Conservation (phyloP, 2,888 invertebrate species). For the Isoperla grammatica region DNA sequence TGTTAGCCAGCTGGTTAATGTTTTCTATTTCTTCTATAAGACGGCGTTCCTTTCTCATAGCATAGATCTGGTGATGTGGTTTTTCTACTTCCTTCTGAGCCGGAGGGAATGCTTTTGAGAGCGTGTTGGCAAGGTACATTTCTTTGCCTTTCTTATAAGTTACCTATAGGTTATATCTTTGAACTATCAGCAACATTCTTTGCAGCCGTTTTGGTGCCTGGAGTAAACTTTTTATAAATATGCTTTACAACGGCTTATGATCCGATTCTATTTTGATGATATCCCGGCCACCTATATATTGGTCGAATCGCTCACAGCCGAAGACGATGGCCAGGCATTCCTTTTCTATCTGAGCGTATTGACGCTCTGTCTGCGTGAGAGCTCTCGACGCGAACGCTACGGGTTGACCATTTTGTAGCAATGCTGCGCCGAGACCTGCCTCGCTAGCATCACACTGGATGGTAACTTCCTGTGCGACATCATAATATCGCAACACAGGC, state of each 20-base stretch:
- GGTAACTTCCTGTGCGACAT: neutral
- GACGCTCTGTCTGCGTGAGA: slow-evolving; percentile 1
- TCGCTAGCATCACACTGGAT: slow-evolving; percentile 5
- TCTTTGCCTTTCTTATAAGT: slow-evolving; percentile 1
- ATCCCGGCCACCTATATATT: neutral
- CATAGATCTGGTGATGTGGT: no score
- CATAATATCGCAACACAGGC: neutral
- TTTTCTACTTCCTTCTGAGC: no score
- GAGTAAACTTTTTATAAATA: neutral
- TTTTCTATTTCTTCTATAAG: no score
- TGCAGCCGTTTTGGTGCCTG: slow-evolving; percentile 3
- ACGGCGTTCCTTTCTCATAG: no score
- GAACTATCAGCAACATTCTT: neutral
- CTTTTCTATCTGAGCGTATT: slow-evolving; percentile 9
- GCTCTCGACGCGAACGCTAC: neutral
- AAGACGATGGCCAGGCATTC: slow-evolving; percentile 4
- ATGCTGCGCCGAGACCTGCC: neutral
- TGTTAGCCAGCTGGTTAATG: no score
- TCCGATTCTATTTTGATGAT: neutral
- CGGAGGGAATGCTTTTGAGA: slow-evolving; percentile 1
- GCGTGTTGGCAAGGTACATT: neutral
- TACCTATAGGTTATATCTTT: slow-evolving; percentile 10
- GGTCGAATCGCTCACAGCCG: neutral
- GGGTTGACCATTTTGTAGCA: neutral
- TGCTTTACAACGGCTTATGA: neutral